Base-by-base conservation (phyloP, 2,113 vertebrate genomes). In the Fregata magnificens region DNA sequence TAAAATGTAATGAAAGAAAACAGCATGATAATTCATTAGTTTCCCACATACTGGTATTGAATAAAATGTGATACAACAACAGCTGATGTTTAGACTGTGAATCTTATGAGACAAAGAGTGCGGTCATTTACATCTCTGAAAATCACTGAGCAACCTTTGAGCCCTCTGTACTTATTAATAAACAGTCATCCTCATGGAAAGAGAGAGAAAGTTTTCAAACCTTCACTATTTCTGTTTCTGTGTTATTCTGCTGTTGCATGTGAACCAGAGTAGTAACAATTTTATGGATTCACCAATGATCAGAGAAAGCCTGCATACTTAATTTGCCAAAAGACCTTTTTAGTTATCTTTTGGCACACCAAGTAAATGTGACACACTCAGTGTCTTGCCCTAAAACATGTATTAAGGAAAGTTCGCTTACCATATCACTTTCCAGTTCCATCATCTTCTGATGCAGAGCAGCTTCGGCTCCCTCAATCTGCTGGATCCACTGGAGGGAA, bases 381-480 rank as follows among this genome's bases (percentile, higher is more conserved):
- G 53, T 26, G 25, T 17, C 36, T 55, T 59, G 50, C 22, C 34
- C 25, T 72, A 56, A 61, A 81, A 79, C 0, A 1, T 10, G 1
- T 42, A 74, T 21, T 38, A 86, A 44, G 52, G 16, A 25, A 79
- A 52, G 40, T 66, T 52, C 63, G 70, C 98, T 97, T 90, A 99
- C 99, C 99, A 99, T 99, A 96, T 99, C 99, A 81, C 99, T 99
- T 96, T 99, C 99, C 88, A 99, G 70, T 97, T 99, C 99, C 96
- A 99, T 98, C 99, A 99, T 99, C 96, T 99, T 99, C 98, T 99
- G 99, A 97, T 99, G 99, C 80, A 99, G 97, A 34, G 99, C 99
- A 50, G 99, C 99, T 96, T 99, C 99, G 22, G 99, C 99, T 74
- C 99, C 99, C 97, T 99, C 99, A 19, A 99, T 99, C 97, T 99